A percentile compares a stretch with the other conserved stretches of the same genome.
phyloP scores from a whole-genome alignment of 2,113 vertebrate genomes.

The Megaceryle maxima region DNA sequence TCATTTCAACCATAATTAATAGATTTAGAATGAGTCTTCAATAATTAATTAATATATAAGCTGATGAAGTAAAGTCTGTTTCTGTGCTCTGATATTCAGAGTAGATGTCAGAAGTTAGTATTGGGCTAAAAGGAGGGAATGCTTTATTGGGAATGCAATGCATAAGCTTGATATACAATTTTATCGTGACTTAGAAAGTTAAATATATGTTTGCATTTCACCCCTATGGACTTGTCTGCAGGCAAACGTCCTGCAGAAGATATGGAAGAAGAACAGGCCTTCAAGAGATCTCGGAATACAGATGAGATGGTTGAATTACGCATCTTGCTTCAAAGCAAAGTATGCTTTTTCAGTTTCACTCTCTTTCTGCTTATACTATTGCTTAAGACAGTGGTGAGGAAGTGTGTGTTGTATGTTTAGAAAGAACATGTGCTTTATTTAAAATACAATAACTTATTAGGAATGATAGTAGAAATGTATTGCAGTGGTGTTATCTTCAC shows the following conservation, averaged over 20 bases:
- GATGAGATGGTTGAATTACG: conserved; percentile 96
- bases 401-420: background rate
- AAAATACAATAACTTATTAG: background rate
- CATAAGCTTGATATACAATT: background rate
- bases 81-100: background rate
- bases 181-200: background rate
- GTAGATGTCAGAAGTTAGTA: background rate
- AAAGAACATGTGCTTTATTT: background rate
- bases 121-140: background rate
- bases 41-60: background rate
- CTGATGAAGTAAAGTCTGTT: background rate
- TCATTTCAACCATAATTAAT: background rate
- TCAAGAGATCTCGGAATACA: conserved; percentile 94
- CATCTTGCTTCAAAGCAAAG: conserved; percentile 97
- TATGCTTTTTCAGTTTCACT: conserved; percentile 51
- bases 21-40: background rate
- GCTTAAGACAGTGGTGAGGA: background rate
- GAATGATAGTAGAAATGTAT: background rate
- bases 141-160: background rate
- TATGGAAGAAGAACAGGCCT: conserved; percentile 91
- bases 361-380: background rate
- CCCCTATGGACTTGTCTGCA: conserved; percentile 62
- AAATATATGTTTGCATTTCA: background rate
- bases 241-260: conserved; percentile 97
- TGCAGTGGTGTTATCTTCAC: background rate